phyloP scores from a whole-genome alignment of 2,888 invertebrate species.

The Diogma glabrata region DNA sequence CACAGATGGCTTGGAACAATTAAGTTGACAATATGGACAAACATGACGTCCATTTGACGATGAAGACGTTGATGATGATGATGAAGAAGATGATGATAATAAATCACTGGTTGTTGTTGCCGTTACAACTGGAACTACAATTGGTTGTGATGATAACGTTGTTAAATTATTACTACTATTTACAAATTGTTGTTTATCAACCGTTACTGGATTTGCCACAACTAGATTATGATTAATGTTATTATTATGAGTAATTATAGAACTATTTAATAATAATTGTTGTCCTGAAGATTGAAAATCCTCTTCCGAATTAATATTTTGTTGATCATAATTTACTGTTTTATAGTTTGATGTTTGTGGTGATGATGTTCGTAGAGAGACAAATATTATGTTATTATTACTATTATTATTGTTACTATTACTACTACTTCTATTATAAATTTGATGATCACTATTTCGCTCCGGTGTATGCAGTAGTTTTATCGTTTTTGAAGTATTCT shows the following conservation, averaged over 20 bases:
- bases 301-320: no score
- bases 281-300: no score
- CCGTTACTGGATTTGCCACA: no score
- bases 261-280: no score
- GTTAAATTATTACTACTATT: no score
- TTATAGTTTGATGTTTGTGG: no score
- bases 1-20: constrained; percentile 87
- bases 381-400: constrained; percentile 10
- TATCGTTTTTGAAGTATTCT: not conserved
- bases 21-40: constrained; percentile 78
- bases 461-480: not conserved
- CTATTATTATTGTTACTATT: constrained; percentile 1
- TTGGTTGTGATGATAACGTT: constrained; percentile 3
- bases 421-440: not conserved
- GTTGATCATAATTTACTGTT: no score
- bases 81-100: constrained; percentile 8
- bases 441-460: not conserved
- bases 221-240: no score
- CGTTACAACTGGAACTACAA: constrained; percentile 10
- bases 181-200: no score
- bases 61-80: constrained; percentile 6
- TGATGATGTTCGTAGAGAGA: not conserved
- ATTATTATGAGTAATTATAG: not conserved
- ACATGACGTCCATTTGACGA: constrained; percentile 52
- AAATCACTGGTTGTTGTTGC: constrained; percentile 11